Evolutionary conservation across 1,140 invertebrate species (phyloP), one percentile per base, ranked within the genome.

Genomic region (Calliopsis andreniformis): DNA sequence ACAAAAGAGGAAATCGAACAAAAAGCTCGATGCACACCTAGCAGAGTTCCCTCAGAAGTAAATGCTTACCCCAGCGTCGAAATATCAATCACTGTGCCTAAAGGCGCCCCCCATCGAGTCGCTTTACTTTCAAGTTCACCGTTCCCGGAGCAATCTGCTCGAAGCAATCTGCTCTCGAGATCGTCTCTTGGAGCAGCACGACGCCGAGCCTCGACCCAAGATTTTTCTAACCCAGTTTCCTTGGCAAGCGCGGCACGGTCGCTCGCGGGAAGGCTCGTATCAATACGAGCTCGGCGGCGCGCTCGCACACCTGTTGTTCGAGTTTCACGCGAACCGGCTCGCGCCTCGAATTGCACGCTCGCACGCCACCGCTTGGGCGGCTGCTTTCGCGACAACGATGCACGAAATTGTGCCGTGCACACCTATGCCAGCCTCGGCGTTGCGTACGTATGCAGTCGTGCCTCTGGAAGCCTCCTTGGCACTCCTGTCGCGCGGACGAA

Each of bases 291-390:
- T 49, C 28, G 51, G 32, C 47, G 20, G 49, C 18, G 43, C 56
- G 14, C 28, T 23, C 30, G 59, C 67, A 64, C 80, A 82, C 79
- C 75, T 82, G 79, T 81, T 80, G 78, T 80, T 64, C 78, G 59
- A 42, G 76, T 39, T 53, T 51, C 55, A 39, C 58, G 49, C 49
- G 42, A 39, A 25, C 23, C 35, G 28, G 30, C 30, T 58, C 55
- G 32, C 56, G 3, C 25, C 4, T 3, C 18, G 18, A 42, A 25
- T 20, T 18, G 39, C 28, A 14, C 16, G n/a, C 28, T n/a, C 43
- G n/a, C 30, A 30, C 28, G 47, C 28, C 47, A 10, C 47, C 5
- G 20, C n/a, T 0, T 49, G n/a, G 28, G 23, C 8, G 49, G 16
- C 8, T 25, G 30, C 20, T 56, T 56, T 75, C 63, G 55, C 25